phyloP scores from a whole-genome alignment of 2,113 vertebrate species.

The Trematomus loennbergii region DNA sequence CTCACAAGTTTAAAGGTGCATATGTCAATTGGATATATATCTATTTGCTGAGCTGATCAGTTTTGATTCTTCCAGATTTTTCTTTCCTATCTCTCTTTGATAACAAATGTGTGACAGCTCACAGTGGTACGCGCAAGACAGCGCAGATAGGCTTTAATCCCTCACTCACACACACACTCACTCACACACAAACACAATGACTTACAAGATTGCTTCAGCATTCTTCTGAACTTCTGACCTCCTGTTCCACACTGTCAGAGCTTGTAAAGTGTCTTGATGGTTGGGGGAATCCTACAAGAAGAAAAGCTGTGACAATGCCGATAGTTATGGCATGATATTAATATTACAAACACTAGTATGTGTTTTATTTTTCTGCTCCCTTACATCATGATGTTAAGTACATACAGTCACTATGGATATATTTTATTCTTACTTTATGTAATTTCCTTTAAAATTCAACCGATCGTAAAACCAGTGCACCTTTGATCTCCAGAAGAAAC shows the following conservation, averaged over 20 bases:
- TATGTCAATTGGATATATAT: neutral
- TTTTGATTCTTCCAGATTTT: neutral
- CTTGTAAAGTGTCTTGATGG: slow-evolving; percentile 4
- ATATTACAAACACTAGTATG: neutral
- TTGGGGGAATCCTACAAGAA: slow-evolving; percentile 1
- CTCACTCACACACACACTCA: no score
- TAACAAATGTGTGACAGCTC: neutral
- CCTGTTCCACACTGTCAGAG: slow-evolving; percentile 54
- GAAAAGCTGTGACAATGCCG: neutral
- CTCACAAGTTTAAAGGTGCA: neutral
- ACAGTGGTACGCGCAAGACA: neutral
- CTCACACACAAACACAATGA: neutral
- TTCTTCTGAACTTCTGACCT: slow-evolving; percentile 52
- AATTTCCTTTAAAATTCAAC: neutral
- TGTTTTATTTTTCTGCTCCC: neutral
- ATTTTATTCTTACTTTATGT: neutral
- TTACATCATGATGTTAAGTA: neutral
- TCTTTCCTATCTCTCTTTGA: neutral
- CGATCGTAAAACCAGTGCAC: slow-evolving; percentile 1
- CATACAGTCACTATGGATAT: neutral
- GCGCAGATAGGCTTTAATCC: neutral
- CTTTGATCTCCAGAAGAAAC: neutral
- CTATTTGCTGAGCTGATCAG: slow-evolving; percentile 2
- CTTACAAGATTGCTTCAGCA: slow-evolving; percentile 28
- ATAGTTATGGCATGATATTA: neutral